Evolutionary conservation across 2,888 invertebrate genomes (phyloP).

Genomic region (Barypeithes pellucidus): DNA sequence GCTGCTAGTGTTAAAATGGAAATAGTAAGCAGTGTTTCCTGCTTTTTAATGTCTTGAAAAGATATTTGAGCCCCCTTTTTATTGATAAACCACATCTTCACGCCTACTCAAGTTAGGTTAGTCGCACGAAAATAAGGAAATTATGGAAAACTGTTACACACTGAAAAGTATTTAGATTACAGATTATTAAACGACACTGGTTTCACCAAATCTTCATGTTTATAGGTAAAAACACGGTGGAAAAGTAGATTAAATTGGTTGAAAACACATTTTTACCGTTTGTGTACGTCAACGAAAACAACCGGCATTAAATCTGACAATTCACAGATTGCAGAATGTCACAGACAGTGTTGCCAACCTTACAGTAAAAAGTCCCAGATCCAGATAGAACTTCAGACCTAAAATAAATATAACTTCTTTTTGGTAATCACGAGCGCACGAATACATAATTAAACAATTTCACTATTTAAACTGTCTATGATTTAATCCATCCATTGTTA

Average conservation of each 20-base stretch:
- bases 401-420: too few species aligned
- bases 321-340: neutral
- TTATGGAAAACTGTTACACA: neutral
- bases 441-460: too few species aligned
- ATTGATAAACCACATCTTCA: conserved; percentile 61
- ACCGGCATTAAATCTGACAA: conserved; percentile 34
- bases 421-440: too few species aligned
- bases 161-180: neutral
- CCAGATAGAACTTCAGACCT: too few species aligned
- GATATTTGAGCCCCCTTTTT: conserved; percentile 58
- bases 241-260: conserved; percentile 7
- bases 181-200: neutral
- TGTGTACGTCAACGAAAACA: conserved; percentile 38
- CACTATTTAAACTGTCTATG: too few species aligned
- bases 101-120: conserved; percentile 26
- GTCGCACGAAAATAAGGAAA: conserved; percentile 6
- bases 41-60: conserved; percentile 79
- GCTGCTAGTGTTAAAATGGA: conserved; percentile 93
- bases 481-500: too few species aligned
- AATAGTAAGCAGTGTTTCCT: conserved; percentile 88
- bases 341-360: too few species aligned
- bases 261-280: conserved; percentile 34
- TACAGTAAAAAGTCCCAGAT: too few species aligned
- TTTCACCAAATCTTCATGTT: conserved; percentile 8
- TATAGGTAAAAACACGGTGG: neutral